Conservation (phyloP, 2,888 invertebrate genomes). For the Cyrtodaria siliqua region DNA sequence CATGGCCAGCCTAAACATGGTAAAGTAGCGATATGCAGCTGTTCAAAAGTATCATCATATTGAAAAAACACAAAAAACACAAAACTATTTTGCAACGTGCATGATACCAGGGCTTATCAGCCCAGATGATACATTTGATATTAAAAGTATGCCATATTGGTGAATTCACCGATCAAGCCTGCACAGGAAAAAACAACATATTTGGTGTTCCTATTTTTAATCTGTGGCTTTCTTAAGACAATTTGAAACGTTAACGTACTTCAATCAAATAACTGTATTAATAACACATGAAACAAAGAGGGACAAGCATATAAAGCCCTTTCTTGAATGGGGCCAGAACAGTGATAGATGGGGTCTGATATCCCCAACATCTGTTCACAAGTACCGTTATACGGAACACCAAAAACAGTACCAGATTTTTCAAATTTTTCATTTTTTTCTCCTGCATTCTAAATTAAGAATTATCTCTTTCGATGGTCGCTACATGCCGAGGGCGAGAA, state of each 20-base stretch:
- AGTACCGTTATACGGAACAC: constrained; percentile 35
- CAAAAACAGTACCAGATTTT: constrained; percentile 24
- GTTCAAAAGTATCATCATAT: too few species aligned
- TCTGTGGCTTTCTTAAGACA: too few species aligned
- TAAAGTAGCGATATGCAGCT: too few species aligned
- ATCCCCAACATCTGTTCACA: constrained; percentile 48
- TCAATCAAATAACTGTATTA: constrained; percentile 3
- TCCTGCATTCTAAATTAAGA: constrained; percentile 47
- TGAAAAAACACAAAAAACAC: too few species aligned
- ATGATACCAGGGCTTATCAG: too few species aligned
- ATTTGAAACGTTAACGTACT: constrained; percentile 1
- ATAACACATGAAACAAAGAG: constrained; percentile 4
- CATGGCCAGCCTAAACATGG: too few species aligned
- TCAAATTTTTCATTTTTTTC: constrained; percentile 5
- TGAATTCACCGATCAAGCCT: too few species aligned
- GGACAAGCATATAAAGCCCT: neutral
- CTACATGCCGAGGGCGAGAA: constrained; percentile 41
- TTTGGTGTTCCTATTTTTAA: too few species aligned
- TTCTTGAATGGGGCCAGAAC: constrained; percentile 9
- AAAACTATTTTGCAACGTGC: too few species aligned
- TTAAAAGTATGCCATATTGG: too few species aligned
- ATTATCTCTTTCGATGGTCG: constrained; percentile 45
- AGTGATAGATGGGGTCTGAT: constrained; percentile 46
- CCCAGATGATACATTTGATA: too few species aligned
- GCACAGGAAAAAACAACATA: too few species aligned